Evolutionary conservation across 1,140 invertebrate genomes (phyloP).

Genomic region (Wasmannia auropunctata): DNA sequence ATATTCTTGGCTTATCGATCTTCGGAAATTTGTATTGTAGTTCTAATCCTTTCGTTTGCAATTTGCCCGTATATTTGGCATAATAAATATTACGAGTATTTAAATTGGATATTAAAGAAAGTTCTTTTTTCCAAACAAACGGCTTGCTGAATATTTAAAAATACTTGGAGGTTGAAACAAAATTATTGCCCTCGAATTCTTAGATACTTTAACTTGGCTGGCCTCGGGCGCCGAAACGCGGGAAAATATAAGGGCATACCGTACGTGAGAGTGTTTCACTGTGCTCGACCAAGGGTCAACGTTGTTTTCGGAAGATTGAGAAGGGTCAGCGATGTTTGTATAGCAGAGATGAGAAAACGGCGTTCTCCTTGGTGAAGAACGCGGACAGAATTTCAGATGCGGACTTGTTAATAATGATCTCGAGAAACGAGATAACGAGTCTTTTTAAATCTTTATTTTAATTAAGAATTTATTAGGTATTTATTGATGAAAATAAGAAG

Average conservation of each 20-base stretch:
- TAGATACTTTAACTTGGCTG: constrained; percentile 5
- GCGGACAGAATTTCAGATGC: constrained; percentile 16
- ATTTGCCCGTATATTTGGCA: neutral
- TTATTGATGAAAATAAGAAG: neutral
- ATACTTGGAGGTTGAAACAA: constrained; percentile 29
- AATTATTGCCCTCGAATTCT: neutral
- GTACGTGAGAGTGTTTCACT: constrained; percentile 41
- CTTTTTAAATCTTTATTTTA: neutral
- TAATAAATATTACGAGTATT: neutral
- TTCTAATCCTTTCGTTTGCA: neutral
- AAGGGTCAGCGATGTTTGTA: constrained; percentile 56
- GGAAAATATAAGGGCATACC: constrained; percentile 23
- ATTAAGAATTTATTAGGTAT: neutral
- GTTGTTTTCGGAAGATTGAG: constrained; percentile 57
- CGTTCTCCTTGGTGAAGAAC: constrained; percentile 1
- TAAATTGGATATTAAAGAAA: neutral
- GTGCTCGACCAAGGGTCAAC: constrained; percentile 35
- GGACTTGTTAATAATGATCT: constrained; percentile 26
- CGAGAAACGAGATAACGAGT: neutral
- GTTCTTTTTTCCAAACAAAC: neutral
- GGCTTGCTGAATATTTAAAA: neutral
- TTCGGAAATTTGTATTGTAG: neutral
- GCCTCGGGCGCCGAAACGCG: constrained; percentile 15
- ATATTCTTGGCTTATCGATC: constrained; percentile 25
- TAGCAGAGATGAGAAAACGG: constrained; percentile 46